These are phyloP conservation scores for Littorina saxatilis DNA, from an alignment of 1,140 invertebrate genomes.

Conservation along the genomic window DNA sequence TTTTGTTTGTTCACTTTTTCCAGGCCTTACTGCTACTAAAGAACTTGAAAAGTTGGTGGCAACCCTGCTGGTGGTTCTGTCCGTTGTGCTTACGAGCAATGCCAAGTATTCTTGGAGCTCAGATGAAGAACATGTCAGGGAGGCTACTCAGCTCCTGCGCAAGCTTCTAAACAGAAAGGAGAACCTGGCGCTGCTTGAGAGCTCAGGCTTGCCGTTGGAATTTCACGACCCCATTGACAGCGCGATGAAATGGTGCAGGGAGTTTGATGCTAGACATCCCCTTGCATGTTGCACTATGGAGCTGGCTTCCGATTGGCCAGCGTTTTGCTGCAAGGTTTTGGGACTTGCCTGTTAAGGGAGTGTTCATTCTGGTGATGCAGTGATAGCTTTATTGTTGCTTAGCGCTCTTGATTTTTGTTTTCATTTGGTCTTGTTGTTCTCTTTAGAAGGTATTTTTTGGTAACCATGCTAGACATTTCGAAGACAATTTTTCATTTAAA, in stretches of 20 bases:
- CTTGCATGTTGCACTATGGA: slow-evolving; percentile 23
- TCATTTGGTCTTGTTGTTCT: too few relatives aligned
- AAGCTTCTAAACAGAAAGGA: not conserved
- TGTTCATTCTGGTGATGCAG: too few relatives aligned
- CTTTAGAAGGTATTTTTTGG: too few relatives aligned
- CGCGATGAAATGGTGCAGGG: slow-evolving; percentile 27
- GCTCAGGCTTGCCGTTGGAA: too few relatives aligned
- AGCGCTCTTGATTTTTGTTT: too few relatives aligned
- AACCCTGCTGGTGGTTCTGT: slow-evolving; percentile 40
- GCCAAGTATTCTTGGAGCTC: not conserved
- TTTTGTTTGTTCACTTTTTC: not conserved
- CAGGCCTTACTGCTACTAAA: slow-evolving; percentile 31
- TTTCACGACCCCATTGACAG: not conserved
- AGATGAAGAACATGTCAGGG: not conserved
- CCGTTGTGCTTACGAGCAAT: slow-evolving; percentile 1
- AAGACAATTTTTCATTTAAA: too few relatives aligned
- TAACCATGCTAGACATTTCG: too few relatives aligned
- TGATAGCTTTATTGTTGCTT: too few relatives aligned
- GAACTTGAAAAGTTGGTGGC: slow-evolving; percentile 33
- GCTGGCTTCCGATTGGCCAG: slow-evolving; percentile 30
- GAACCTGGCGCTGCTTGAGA: too few relatives aligned
- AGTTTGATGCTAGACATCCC: slow-evolving; percentile 3
- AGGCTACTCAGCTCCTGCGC: not conserved
- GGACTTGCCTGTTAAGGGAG: too few relatives aligned
- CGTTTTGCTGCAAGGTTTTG: slow-evolving; percentile 9